Base-by-base conservation (phyloP, 2,797 vertebrate genomes). In the Pachyuromys duprasi region DNA sequence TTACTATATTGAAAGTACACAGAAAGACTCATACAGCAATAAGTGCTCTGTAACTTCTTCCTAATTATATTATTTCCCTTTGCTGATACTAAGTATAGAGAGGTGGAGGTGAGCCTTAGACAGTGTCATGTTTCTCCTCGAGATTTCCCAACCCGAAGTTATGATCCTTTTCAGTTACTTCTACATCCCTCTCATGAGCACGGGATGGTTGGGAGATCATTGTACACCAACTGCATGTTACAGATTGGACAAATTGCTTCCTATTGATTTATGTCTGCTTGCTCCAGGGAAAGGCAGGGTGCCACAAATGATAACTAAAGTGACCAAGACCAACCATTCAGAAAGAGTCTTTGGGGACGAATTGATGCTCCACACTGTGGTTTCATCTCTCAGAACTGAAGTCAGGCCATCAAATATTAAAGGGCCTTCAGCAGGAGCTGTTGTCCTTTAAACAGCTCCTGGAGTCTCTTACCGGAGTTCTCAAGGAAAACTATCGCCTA, bases 321-420 rank as follows among this genome's bases (percentile, higher is more conserved):
- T 90, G 84, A 24, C 63, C n/a, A 79, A 86, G 89, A 78, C 92
- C 93, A 95, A 65, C 65, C 53, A 22, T 92, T 93, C 60, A 94
- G 79, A 90, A 97, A 96, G 92, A 95, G 97, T 95, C 96, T 94
- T 84, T 80, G 76, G 97, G 95, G 96, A 95, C 91, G 75, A 75
- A 84, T 92, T 96, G 96, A 93, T 96, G 45, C 70, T 78, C 67
- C 72, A 60, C 83, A 69, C 72, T 96, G 96, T 91, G 96, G 90
- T 96, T 97, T 92, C 75, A 76, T 89, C 87, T 96, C 96, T 86
- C 72, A 49, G 74, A 95, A 94, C 87, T 36, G n/a, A 91, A 95
- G 75, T 74, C 3, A 2, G 75, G 3, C 72, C 76, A 96, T 96
- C 74, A 97, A 96, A 96, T 96, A 97, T 96, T 97, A 93, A 98